Evolutionary conservation across 2,797 vertebrate genomes (phyloP).

Genomic region (Crax fasciolata): DNA sequence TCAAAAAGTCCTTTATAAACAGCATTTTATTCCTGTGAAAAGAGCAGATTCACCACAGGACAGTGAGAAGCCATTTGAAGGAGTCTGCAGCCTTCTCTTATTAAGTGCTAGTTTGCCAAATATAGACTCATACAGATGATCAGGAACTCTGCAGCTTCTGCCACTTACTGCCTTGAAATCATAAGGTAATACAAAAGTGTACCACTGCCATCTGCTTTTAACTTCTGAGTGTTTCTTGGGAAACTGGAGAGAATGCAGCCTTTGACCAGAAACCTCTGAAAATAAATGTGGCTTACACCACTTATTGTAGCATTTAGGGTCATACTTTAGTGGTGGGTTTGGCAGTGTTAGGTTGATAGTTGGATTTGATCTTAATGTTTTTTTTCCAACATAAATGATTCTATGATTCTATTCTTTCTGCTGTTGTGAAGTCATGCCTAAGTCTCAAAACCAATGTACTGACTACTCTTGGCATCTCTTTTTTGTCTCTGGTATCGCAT

Average conservation of each 20-base stretch:
- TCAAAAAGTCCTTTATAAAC: background rate
- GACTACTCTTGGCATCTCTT: background rate
- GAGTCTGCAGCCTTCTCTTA: background rate
- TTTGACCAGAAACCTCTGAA: background rate
- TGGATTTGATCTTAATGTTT: background rate
- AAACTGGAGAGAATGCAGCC: background rate
- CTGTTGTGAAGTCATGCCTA: background rate
- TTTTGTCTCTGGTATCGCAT: accelerated
- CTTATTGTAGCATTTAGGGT: background rate
- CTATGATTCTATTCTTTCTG: background rate
- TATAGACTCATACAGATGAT: background rate
- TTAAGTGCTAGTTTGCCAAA: background rate
- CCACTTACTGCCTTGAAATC: background rate
- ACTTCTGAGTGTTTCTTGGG: background rate
- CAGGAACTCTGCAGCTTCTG: background rate
- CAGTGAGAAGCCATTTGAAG: background rate
- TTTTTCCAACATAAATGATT: background rate
- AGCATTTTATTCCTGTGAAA: background rate
- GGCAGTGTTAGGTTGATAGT: background rate
- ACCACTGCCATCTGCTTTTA: background rate
- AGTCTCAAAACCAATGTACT: background rate
- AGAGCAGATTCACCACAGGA: background rate
- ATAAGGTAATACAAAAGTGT: background rate
- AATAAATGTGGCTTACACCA: background rate
- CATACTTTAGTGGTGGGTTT: background rate